phyloP scores from a whole-genome alignment of 2,113 vertebrate species.

The Accipiter virgatus region DNA sequence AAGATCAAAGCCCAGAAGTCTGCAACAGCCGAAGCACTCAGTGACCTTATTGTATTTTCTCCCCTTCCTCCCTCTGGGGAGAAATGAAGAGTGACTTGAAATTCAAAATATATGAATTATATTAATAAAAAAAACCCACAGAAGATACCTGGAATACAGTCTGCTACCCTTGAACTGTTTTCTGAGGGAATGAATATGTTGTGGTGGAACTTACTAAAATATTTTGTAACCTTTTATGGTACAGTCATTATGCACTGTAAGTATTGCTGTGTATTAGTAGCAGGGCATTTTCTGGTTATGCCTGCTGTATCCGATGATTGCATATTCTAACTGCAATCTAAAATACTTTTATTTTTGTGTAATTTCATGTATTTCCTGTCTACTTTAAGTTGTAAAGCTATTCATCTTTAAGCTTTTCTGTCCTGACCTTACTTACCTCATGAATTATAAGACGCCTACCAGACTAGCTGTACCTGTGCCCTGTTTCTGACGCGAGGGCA shows the following conservation, averaged over 20 bases:
- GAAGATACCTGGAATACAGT: neutral
- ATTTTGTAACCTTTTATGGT: neutral
- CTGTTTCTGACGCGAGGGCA: neutral
- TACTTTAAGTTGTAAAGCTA: neutral
- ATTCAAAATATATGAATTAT: neutral
- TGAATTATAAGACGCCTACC: neutral
- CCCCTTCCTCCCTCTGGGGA: constrained; percentile 1
- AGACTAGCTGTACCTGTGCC: neutral
- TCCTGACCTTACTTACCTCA: neutral
- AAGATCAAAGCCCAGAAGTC: constrained; percentile 11
- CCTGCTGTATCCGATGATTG: neutral
- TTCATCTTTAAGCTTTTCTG: neutral
- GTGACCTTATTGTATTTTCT: constrained; percentile 64
- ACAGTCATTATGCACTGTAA: neutral
- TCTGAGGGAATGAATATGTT: neutral
- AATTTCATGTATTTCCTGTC: neutral
- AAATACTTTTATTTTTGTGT: neutral
- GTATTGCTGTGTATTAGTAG: neutral
- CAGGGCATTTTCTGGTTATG: neutral
- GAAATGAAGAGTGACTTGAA: constrained; percentile 2
- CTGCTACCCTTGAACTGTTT: neutral
- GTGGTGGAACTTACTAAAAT: neutral
- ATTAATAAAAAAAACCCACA: neutral
- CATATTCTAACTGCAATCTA: neutral
- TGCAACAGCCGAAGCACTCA: neutral